Conservation (phyloP, 92 coral and sea anemone species). For the Siderastrea radians region DNA sequence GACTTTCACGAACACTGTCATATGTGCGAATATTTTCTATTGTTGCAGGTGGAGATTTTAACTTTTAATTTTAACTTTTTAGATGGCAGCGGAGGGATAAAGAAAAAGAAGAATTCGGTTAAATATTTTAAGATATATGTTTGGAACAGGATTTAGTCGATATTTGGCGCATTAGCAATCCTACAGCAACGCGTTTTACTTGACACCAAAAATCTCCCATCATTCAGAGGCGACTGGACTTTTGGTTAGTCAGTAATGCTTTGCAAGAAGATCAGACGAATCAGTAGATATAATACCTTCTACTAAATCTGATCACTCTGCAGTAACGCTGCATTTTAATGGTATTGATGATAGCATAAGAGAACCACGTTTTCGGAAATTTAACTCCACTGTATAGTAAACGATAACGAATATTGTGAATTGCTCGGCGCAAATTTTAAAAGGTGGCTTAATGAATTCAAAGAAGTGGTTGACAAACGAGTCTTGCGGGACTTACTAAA, state of each 20-base stretch:
- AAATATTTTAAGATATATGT: no score
- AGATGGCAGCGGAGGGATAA: no score
- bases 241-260: constrained; percentile 17
- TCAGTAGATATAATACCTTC: constrained; percentile 12
- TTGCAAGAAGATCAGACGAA: background rate
- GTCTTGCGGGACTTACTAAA: constrained; percentile 55
- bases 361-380: constrained; percentile 13
- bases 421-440: constrained; percentile 27
- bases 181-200: background rate
- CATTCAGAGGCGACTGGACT: constrained; percentile 34
- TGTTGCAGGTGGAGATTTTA: no score
- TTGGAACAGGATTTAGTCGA: no score
- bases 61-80: no score
- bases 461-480: background rate
- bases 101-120: no score
- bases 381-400: background rate
- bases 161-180: no score
- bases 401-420: constrained; percentile 17
- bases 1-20: no score
- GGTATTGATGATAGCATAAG: background rate
- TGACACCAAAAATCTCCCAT: constrained; percentile 29
- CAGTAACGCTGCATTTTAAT: background rate
- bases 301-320: constrained; percentile 15
- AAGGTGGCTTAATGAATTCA: constrained; percentile 35
- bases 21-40: no score